These are phyloP conservation scores for Empidonax traillii DNA, from an alignment of 2,113 vertebrate genomes.

Conservation along the genomic window DNA sequence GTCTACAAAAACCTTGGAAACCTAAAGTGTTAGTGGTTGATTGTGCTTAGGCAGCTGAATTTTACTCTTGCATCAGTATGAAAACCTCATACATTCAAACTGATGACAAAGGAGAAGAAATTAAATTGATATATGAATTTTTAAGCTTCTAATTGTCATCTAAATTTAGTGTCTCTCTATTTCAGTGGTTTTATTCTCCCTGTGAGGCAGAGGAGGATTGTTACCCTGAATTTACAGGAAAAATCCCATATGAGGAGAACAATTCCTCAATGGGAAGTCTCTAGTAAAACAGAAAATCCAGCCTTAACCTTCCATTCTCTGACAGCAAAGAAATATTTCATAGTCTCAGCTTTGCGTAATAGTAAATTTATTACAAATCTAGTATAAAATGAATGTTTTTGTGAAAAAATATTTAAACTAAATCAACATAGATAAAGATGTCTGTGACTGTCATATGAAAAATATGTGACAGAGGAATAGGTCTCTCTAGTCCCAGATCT, in stretches of 20 bases:
- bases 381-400: background rate
- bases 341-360: background rate
- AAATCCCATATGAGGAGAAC: background rate
- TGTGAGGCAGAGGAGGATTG: background rate
- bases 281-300: background rate
- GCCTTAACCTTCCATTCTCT: background rate
- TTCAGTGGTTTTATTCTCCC: background rate
- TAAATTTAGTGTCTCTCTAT: background rate
- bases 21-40: background rate
- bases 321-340: background rate
- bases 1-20: background rate
- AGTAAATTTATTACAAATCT: background rate
- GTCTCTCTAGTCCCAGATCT: background rate
- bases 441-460: background rate
- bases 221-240: background rate
- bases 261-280: background rate
- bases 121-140: background rate
- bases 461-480: background rate
- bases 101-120: background rate
- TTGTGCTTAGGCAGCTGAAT: background rate
- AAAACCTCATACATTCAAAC: background rate
- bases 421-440: background rate
- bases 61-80: background rate
- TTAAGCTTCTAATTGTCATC: background rate
- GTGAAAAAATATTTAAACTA: background rate